These are phyloP conservation scores for Creontiades dilutus DNA, from an alignment of 2,888 invertebrate genomes.

Conservation along the genomic window DNA sequence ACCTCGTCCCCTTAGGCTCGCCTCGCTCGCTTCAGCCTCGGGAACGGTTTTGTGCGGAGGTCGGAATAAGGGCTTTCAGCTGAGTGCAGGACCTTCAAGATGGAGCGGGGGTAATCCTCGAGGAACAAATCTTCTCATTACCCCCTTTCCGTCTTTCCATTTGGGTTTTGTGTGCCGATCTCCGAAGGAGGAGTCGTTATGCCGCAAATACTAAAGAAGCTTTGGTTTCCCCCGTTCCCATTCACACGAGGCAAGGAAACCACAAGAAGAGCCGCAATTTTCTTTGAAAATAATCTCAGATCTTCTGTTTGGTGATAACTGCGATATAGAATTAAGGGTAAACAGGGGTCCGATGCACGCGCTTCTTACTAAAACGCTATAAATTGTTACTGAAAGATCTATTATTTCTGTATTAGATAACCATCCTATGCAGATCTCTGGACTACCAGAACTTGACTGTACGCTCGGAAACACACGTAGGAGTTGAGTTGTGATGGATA, in stretches of 20 bases:
- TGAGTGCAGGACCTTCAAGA: not conserved
- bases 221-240: not conserved
- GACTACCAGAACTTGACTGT: too few relatives aligned
- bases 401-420: too few relatives aligned
- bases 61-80: slow-evolving; percentile 35
- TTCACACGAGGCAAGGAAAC: not conserved
- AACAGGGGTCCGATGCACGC: too few relatives aligned
- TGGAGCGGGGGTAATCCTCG: not conserved
- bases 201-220: not conserved
- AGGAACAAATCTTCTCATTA: slow-evolving; percentile 60
- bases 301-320: too few relatives aligned
- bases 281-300: too few relatives aligned
- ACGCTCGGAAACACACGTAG: too few relatives aligned
- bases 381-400: too few relatives aligned
- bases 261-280: too few relatives aligned
- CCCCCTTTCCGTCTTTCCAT: slow-evolving; percentile 5
- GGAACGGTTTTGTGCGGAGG: slow-evolving; percentile 36
- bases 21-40: not conserved
- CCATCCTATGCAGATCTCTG: too few relatives aligned
- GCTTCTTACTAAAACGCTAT: too few relatives aligned
- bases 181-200: slow-evolving; percentile 23
- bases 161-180: not conserved
- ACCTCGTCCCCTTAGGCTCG: not conserved
- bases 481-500: too few relatives aligned
- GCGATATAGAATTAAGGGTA: too few relatives aligned